phyloP scores from a whole-genome alignment of 2,888 invertebrate genomes.

The Noctua janthe region DNA sequence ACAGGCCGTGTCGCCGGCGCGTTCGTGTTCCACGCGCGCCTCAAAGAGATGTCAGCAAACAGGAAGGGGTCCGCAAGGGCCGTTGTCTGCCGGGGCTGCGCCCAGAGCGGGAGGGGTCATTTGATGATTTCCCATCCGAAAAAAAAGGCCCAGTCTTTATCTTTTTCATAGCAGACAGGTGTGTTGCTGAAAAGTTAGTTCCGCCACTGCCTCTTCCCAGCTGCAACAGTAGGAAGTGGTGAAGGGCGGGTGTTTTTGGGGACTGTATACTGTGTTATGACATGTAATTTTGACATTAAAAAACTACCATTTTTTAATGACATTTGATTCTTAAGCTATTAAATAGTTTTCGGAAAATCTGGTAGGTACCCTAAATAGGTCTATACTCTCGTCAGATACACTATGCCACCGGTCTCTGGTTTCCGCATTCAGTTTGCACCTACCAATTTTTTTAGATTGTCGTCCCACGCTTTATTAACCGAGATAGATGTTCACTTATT shows the following conservation, averaged over 20 bases:
- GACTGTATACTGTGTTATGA: neutral
- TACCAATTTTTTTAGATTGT: neutral
- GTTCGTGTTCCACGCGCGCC: too few relatives aligned
- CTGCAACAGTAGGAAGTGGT: neutral
- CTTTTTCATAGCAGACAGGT: neutral
- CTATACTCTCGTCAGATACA: neutral
- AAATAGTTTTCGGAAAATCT: neutral
- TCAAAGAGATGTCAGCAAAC: too few relatives aligned
- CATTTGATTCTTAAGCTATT: neutral
- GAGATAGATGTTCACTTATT: neutral
- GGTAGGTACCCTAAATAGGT: neutral
- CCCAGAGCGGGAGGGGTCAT: too few relatives aligned
- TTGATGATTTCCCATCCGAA: too few relatives aligned
- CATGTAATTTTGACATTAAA: neutral
- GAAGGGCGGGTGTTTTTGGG: neutral
- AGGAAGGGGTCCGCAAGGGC: too few relatives aligned
- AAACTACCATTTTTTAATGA: neutral
- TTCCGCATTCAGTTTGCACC: neutral
- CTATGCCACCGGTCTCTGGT: too few relatives aligned
- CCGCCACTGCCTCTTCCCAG: neutral
- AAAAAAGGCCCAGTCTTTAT: neutral
- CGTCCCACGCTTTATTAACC: constrained; percentile 1
- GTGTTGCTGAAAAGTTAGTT: neutral
- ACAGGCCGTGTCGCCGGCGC: too few relatives aligned
- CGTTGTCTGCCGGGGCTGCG: too few relatives aligned